These are phyloP conservation scores for Mormoops blainvillei DNA, from an alignment of 2,113 vertebrate genomes.

Conservation along the genomic window DNA sequence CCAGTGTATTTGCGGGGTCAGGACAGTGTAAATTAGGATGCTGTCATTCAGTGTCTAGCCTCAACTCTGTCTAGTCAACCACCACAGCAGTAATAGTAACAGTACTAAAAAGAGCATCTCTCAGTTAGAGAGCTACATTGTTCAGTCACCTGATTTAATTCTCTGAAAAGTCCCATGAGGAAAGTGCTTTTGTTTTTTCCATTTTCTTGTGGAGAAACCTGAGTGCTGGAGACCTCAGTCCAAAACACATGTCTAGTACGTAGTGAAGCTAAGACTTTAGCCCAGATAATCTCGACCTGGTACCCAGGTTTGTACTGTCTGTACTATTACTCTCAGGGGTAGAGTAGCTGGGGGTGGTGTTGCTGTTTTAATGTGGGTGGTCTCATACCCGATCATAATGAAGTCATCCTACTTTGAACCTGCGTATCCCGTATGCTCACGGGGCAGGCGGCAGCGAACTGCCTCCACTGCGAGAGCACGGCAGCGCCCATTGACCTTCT, in stretches of 20 bases:
- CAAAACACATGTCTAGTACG: neutral
- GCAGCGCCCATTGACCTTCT: neutral
- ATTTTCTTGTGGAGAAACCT: neutral
- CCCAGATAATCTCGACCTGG: rapidly evolving
- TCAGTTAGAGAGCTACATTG: neutral
- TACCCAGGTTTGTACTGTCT: neutral
- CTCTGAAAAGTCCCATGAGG: neutral
- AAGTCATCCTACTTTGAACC: neutral
- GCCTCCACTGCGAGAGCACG: rapidly evolving
- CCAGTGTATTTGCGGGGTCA: neutral
- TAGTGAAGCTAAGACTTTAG: neutral
- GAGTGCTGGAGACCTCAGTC: neutral
- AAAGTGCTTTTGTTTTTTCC: neutral
- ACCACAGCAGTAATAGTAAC: neutral
- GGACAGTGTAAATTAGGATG: neutral
- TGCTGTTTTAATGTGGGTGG: neutral
- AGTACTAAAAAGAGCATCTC: neutral
- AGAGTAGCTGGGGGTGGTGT: neutral
- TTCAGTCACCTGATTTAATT: neutral
- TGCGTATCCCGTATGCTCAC: neutral
- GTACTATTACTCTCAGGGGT: neutral
- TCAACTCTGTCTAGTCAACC: neutral
- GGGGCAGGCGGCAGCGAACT: neutral
- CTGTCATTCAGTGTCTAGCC: neutral
- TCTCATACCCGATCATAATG: neutral